A percentile compares a stretch with the other conserved stretches of the same genome.
Conservation (phyloP, 2,888 invertebrate genomes). For the Yponomeuta malinellus region DNA sequence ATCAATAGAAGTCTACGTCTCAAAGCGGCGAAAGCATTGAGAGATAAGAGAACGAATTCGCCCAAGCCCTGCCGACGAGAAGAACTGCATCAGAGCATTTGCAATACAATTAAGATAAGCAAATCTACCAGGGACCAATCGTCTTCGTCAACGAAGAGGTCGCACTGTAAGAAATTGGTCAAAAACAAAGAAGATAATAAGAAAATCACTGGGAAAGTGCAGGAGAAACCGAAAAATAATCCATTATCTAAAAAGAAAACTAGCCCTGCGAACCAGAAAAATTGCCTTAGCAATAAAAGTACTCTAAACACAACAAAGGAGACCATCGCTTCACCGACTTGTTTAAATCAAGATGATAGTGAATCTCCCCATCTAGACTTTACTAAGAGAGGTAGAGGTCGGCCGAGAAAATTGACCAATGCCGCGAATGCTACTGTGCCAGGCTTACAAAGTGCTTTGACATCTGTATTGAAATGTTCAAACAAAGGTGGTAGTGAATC, state of each 20-base stretch:
- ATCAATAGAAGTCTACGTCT: slow-evolving; percentile 9
- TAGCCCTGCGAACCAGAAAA: background rate
- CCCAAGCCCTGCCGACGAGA: slow-evolving; percentile 10
- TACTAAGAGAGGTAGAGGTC: slow-evolving; percentile 11
- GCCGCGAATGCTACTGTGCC: background rate
- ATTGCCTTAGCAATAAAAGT: background rate
- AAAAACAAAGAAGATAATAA: background rate
- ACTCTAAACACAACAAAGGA: background rate
- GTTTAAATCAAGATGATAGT: background rate
- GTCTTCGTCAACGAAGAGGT: background rate
- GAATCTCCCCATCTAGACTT: background rate
- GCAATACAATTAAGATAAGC: background rate
- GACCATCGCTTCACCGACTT: background rate
- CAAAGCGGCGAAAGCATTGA: background rate
- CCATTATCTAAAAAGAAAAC: background rate
- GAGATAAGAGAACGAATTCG: slow-evolving; percentile 3
- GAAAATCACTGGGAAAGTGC: background rate
- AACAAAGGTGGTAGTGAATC: too few relatives aligned
- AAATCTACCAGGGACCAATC: background rate
- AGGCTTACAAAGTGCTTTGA: background rate
- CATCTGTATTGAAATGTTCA: background rate
- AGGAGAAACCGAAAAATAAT: background rate
- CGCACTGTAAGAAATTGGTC: background rate
- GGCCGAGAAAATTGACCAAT: background rate
- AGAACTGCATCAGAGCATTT: slow-evolving; percentile 1